These are phyloP conservation scores for Euspilapteryx auroguttella DNA, from an alignment of 2,888 invertebrate species.

Conservation along the genomic window DNA sequence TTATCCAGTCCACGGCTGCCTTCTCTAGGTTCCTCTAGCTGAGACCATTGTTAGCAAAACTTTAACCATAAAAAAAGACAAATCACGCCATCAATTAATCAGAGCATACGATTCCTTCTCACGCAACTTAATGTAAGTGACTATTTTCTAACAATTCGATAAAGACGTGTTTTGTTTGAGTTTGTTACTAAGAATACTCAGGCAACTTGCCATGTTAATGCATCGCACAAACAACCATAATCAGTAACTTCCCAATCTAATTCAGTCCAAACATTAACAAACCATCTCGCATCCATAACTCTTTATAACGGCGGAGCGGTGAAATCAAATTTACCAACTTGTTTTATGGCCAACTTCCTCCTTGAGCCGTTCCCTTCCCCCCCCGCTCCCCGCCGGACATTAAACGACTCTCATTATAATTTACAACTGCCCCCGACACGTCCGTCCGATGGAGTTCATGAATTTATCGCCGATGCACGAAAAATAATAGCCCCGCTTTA, in stretches of 20 bases:
- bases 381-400: slow-evolving; percentile 15
- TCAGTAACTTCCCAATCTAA: too few relatives aligned
- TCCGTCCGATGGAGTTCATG: slow-evolving; percentile 32
- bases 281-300: slow-evolving; percentile 18
- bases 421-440: slow-evolving; percentile 29
- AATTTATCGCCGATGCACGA: slow-evolving; percentile 45
- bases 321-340: slow-evolving; percentile 49
- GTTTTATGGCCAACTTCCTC: slow-evolving; percentile 49
- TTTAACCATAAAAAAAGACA: too few relatives aligned
- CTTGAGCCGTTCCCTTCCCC: slow-evolving; percentile 19
- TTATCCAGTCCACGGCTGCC: too few relatives aligned
- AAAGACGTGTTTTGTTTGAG: too few relatives aligned
- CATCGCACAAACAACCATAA: too few relatives aligned
- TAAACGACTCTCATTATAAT: slow-evolving; percentile 53
- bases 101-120: too few relatives aligned
- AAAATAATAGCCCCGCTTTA: slow-evolving; percentile 34
- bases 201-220: too few relatives aligned
- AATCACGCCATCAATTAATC: not conserved
- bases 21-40: too few relatives aligned
- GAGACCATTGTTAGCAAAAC: too few relatives aligned
- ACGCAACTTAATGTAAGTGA: too few relatives aligned
- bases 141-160: too few relatives aligned
- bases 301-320: slow-evolving; percentile 34
- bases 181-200: too few relatives aligned
- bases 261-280: not conserved